Evolutionary conservation across 2,888 invertebrate genomes (phyloP), one percentile per base, ranked within the genome.

Genomic region (Tolmerus cingulatus): DNA sequence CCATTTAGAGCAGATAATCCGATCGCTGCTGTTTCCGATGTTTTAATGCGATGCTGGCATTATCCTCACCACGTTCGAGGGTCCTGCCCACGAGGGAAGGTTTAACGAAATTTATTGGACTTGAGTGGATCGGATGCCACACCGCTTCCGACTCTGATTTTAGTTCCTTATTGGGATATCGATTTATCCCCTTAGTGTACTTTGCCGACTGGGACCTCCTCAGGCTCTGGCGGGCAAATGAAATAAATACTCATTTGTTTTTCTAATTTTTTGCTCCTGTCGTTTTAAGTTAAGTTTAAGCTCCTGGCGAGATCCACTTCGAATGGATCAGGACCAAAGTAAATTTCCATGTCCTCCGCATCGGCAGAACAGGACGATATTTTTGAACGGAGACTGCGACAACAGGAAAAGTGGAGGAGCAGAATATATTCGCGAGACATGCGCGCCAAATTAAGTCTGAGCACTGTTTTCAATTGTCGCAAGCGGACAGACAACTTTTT

Each of bases 181-280:
- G 84, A 84, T 84, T 84, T 40, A 84, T 74, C 57, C 79, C 79
- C 9, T 27, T 34, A 7, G 34, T 14, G 8, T 76, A 2, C n/a
- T 34, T 0, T 37, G 1, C 76, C 34, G 9, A 1, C 19, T 57
- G 9, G 9, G 8, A n/a, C n/a, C 27, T 5, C 23, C 14, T 66
- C 74, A 37, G 16, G 40, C 82, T 51, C 19, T 3, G 19, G 0
- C 34, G 27, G n/a, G 84, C 9, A 40, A n/a, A 84, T 66, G 27
- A 66, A 84, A 84, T 84, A 84, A 74, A 84, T 84, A 84, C 74
- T 84, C 74, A 84, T 84, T 84, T 84, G 84, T 84, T 84, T 84
- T 23, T 74, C 74, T 66, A 84, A 66, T 84, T 43, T 74, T 84
- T 76, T 76, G 8, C 34, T 74, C 23, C 84, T 46, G 37, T 14